Conservation (phyloP, 2,113 vertebrate species). For the crab-eating macaque (Macaca fascicularis) region T2T-MFA8v1.1 NC_088386.1:23770501-23771000, state of each 20-base stretch:
- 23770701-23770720: background rate
- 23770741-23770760: background rate
- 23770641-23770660: background rate
- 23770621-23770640: background rate
- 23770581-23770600: rapidly evolving
- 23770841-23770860: too few relatives aligned
- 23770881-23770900: background rate
- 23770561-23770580: background rate
- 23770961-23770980: background rate
- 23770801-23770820: background rate
- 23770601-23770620: background rate
- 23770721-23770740: background rate
- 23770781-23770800: background rate
- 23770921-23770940: background rate
- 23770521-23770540: background rate
- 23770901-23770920: background rate
- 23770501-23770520: background rate
- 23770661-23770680: background rate
- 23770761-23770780: background rate
- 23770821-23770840: background rate
- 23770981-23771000: background rate
- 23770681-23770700: background rate
- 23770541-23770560: too few relatives aligned
- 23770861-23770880: background rate
- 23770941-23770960: background rate